Percentiles rank a stretch among this genome's conserved stretches.
These are phyloP conservation scores for Porites australiensis DNA, from an alignment of 64 coral and sea anemone species.

Conservation along the genomic window DNA sequence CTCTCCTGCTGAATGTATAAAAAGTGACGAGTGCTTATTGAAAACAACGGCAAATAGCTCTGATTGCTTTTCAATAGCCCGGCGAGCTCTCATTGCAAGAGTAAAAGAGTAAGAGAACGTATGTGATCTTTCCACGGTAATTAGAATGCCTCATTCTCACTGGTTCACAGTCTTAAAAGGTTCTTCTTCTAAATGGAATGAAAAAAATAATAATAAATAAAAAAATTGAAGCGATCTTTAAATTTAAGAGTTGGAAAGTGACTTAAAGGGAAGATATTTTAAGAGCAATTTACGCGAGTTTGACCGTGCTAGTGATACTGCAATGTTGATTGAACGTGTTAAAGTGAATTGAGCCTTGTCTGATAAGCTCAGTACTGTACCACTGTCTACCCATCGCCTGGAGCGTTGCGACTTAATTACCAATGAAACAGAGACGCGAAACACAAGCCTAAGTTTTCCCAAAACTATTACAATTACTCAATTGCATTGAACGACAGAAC, in stretches of 20 bases:
- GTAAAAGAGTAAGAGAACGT: background rate
- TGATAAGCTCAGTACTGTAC: conserved; percentile 25
- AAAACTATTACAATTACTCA: conserved; percentile 77
- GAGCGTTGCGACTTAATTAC: conserved; percentile 27
- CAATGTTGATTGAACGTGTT: background rate
- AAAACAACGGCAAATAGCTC: conserved; percentile 37
- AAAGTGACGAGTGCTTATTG: conserved; percentile 14
- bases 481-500: conserved; percentile 63
- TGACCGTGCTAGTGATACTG: background rate
- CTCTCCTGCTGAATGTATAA: conserved; percentile 7
- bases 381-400: background rate
- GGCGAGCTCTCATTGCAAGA: background rate
- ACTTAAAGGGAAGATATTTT: background rate
- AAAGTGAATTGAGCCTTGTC: background rate
- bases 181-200: background rate
- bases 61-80: conserved; percentile 32
- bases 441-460: conserved; percentile 29
- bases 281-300: background rate
- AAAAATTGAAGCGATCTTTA: background rate
- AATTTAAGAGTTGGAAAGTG: background rate
- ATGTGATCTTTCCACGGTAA: conserved; percentile 31
- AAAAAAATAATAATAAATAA: background rate
- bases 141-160: background rate
- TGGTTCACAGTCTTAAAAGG: background rate
- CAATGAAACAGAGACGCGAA: background rate